These are phyloP conservation scores for Hartigia nigra DNA, from an alignment of 2,888 invertebrate genomes.

Conservation along the genomic window DNA sequence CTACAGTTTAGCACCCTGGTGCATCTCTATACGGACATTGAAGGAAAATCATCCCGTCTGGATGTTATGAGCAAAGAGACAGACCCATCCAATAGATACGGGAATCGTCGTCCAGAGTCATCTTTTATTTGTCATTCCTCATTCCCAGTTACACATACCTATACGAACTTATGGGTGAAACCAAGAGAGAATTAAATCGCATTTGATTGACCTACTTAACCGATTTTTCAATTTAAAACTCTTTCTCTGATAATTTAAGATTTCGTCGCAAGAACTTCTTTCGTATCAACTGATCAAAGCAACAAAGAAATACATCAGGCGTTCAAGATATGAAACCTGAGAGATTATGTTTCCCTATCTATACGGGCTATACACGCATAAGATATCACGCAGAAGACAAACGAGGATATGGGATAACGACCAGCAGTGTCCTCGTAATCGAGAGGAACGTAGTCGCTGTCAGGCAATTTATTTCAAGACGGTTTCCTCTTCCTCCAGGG, in stretches of 20 bases:
- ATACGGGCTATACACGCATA: neutral
- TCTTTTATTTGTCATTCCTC: neutral
- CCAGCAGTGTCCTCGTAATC: neutral
- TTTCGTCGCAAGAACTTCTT: neutral
- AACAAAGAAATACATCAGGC: neutral
- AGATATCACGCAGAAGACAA: neutral
- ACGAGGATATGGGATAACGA: neutral
- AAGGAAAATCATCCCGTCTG: neutral
- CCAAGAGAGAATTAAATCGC: constrained; percentile 29
- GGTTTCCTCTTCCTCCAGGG: neutral
- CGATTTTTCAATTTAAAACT: neutral
- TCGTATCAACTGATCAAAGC: neutral
- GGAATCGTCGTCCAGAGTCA: neutral
- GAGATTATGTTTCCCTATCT: neutral
- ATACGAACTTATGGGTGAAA: neutral
- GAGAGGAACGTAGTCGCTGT: neutral
- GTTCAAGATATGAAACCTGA: neutral
- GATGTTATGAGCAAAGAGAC: neutral
- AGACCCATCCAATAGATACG: neutral
- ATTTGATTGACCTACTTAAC: constrained; percentile 28
- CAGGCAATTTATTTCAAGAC: neutral
- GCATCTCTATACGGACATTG: neutral
- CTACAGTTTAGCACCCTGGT: neutral
- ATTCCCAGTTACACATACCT: neutral
- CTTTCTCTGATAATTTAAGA: neutral